Base-by-base conservation (phyloP, 2,797 vertebrate genomes). In the Brotula barbata region DNA sequence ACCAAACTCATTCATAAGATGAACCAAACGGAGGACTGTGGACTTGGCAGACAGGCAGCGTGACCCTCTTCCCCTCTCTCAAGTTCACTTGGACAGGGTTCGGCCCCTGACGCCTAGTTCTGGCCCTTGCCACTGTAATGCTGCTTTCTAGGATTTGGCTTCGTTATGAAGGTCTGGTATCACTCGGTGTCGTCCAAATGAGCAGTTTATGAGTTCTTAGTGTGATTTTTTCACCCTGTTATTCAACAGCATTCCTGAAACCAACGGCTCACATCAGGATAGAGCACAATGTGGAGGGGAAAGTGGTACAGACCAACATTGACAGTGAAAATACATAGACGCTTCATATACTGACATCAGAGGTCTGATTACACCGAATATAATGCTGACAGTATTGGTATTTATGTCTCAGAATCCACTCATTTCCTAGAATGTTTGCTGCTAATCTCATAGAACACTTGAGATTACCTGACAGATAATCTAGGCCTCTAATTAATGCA, bases 131-230 rank as follows among this genome's bases (percentile, higher is more conserved):
- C 14, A 50, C 44, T 2, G 15, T 10, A 25, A 23, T 57, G 28
- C 61, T 77, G 78, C 77, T 86, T 79, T 83, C 84, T 67, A 83
- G 61, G 64, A 70, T 68, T 41, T 33, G 56, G 54, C 48, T 60
- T n/a, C 23, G n/a, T 6, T 9, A 17, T 62, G 20, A 25, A 1
- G 4, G 40, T 52, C 16, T 20, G 46, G 49, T 6, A 5, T 51
- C 43, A 13, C 20, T 13, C 10, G 3, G 20, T 11, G 1, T 47
- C 48, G 50, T 48, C 15, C 13, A 53, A 1, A 17, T 22, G 14
- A 7, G 31, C 31, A 28, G 25, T 36, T 13, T 28, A 28, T 28
- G 25, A 28, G 4, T 28, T 28, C 25, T 4, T 28, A 28, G 4
- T 4, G 25, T 3, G 31, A 33, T 10, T 6, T 33, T 33, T 9